Conservation (phyloP, 2,888 invertebrate species). For the Lithophane socia region DNA sequence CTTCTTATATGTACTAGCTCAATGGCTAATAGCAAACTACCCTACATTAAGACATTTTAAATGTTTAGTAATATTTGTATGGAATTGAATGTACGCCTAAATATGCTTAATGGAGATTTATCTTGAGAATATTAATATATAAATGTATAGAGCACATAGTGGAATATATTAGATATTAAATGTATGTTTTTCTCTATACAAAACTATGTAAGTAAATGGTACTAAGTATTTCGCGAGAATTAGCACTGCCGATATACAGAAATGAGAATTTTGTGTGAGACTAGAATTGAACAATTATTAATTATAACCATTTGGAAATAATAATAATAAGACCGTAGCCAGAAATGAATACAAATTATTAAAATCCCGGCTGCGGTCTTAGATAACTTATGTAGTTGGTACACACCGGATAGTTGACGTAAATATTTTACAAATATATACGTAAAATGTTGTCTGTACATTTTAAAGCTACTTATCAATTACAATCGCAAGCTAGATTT, state of each 20-base stretch:
- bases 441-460: background rate
- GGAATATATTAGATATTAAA: slow-evolving; percentile 17
- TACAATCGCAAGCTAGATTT: slow-evolving; percentile 17
- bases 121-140: slow-evolving; percentile 33
- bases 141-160: slow-evolving; percentile 53
- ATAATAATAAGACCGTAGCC: slow-evolving; percentile 5
- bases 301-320: slow-evolving; percentile 7
- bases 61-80: slow-evolving; percentile 47
- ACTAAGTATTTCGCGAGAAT: slow-evolving; percentile 44
- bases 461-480: slow-evolving; percentile 24
- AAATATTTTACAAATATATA: slow-evolving; percentile 16
- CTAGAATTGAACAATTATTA: slow-evolving; percentile 21
- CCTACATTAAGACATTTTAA: slow-evolving; percentile 55
- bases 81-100: slow-evolving; percentile 63
- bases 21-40: slow-evolving; percentile 32
- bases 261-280: background rate
- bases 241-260: slow-evolving; percentile 50
- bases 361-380: background rate
- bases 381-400: slow-evolving; percentile 6
- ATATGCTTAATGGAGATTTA: slow-evolving; percentile 53
- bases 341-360: background rate
- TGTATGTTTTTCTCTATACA: slow-evolving; percentile 36
- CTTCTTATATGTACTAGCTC: slow-evolving; percentile 27
- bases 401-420: slow-evolving; percentile 7
- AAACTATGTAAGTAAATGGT: slow-evolving; percentile 17